These are phyloP conservation scores for Spea hammondii DNA, from an alignment of 2,797 vertebrate genomes.

Conservation along the genomic window DNA sequence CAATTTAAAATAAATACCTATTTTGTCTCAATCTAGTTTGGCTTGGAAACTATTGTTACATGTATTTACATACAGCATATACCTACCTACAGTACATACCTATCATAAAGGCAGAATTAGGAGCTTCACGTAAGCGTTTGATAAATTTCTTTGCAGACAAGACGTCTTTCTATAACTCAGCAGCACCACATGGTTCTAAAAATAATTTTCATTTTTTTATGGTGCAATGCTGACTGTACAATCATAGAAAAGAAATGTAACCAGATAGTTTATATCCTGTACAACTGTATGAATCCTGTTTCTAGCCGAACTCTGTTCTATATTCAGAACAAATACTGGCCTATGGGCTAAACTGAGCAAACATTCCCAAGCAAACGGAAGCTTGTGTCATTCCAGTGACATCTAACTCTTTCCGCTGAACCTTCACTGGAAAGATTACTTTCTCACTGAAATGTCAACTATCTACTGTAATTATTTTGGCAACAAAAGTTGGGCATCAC, in stretches of 20 bases:
- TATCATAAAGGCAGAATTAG: neutral
- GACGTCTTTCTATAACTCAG: neutral
- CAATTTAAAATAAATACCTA: no score
- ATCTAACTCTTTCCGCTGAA: conserved; percentile 27
- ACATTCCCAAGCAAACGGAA: conserved; percentile 47
- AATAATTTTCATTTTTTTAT: conserved; percentile 6
- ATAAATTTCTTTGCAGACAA: neutral
- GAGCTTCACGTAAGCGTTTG: neutral
- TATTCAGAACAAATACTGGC: conserved; percentile 52
- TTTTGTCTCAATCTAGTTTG: no score
- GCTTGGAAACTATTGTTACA: no score
- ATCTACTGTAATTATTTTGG: conserved; percentile 4
- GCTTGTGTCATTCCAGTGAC: conserved; percentile 44
- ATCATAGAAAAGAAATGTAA: conserved; percentile 58
- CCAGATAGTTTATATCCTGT: conserved; percentile 63
- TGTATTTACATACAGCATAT: no score
- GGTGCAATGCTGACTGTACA: neutral
- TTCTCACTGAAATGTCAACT: conserved; percentile 25
- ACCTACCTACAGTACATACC: no score
- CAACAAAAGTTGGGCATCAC: neutral
- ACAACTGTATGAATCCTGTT: conserved; percentile 58
- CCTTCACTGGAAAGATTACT: conserved; percentile 33
- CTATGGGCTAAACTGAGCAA: conserved; percentile 42
- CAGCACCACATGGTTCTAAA: conserved; percentile 1
- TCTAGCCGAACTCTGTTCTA: conserved; percentile 56